Evolutionary conservation across 2,113 vertebrate genomes (phyloP).

Genomic region (Amphiprion percula): DNA sequence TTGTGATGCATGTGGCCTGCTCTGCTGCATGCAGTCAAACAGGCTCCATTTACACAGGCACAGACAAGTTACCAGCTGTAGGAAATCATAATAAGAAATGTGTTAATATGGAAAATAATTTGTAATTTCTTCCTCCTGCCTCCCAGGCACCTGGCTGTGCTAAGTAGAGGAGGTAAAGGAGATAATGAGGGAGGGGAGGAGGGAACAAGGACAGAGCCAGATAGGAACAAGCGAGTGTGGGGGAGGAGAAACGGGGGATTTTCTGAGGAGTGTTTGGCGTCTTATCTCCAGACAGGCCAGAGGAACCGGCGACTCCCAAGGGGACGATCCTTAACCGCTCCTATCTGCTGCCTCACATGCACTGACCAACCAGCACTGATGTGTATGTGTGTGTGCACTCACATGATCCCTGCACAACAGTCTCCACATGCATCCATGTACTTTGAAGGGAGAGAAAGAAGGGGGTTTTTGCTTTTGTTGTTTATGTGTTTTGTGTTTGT

Average conservation of each 20-base stretch:
- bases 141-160: background rate
- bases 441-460: constrained; percentile 5
- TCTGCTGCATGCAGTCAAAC: background rate
- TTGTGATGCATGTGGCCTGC: too few species aligned
- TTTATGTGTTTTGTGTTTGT: constrained; percentile 44
- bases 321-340: constrained; percentile 48
- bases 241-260: constrained; percentile 24
- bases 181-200: constrained; percentile 7
- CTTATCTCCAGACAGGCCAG: constrained; percentile 70
- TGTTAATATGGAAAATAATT: background rate
- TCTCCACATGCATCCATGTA: constrained; percentile 36
- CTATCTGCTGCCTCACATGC: constrained; percentile 36
- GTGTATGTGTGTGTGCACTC: constrained; percentile 31
- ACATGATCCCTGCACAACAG: constrained; percentile 29
- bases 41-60: background rate
- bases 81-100: background rate
- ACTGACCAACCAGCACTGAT: constrained; percentile 12
- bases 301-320: constrained; percentile 40
- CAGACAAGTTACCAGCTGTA: background rate
- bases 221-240: constrained; percentile 6
- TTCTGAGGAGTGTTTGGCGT: constrained; percentile 35
- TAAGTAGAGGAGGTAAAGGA: constrained; percentile 3
- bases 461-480: constrained; percentile 31
- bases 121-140: constrained; percentile 1
- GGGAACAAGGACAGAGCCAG: constrained; percentile 7